A percentile compares a stretch with the other conserved stretches of the same genome.
Conservation (phyloP, 1,140 invertebrate species). For the Macrotrachela quadricornifera region DNA sequence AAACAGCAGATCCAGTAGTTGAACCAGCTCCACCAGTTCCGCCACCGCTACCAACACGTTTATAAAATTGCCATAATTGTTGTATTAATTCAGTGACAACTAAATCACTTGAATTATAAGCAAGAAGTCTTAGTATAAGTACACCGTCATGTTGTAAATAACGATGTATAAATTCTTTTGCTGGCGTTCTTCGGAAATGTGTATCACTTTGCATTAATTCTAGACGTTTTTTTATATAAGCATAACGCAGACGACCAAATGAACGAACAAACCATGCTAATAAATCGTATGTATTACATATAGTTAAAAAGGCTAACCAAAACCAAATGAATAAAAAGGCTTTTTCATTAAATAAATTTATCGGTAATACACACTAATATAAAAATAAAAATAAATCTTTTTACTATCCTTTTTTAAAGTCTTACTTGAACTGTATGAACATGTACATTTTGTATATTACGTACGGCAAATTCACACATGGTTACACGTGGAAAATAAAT, state of each 20-base stretch:
- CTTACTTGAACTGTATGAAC: background rate
- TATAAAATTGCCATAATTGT: slow-evolving; percentile 30
- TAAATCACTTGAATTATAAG: slow-evolving; percentile 35
- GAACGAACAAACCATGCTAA: slow-evolving; percentile 11
- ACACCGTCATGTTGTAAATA: slow-evolving; percentile 35
- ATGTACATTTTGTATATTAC: slow-evolving; percentile 9
- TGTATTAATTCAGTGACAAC: slow-evolving; percentile 33
- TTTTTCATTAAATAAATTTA: slow-evolving; percentile 23
- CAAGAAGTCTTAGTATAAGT: slow-evolving; percentile 33
- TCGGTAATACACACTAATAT: slow-evolving; percentile 11
- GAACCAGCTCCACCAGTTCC: background rate
- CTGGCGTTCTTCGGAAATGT: slow-evolving; percentile 14
- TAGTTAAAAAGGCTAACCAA: slow-evolving; percentile 17
- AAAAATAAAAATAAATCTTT: too few species aligned
- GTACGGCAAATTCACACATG: slow-evolving; percentile 21
- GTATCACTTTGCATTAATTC: slow-evolving; percentile 7
- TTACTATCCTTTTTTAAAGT: too few species aligned
- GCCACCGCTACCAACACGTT: slow-evolving; percentile 1
- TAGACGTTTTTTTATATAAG: slow-evolving; percentile 8
- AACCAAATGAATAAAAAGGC: slow-evolving; percentile 24
- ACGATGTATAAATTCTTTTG: slow-evolving; percentile 29
- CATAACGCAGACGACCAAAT: slow-evolving; percentile 7
- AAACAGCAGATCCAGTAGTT: too few species aligned
- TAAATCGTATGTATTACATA: slow-evolving; percentile 21
- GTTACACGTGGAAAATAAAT: slow-evolving; percentile 23